Base-by-base conservation (phyloP, 1,140 invertebrate genomes). In the Bombus haemorrhoidalis region DNA sequence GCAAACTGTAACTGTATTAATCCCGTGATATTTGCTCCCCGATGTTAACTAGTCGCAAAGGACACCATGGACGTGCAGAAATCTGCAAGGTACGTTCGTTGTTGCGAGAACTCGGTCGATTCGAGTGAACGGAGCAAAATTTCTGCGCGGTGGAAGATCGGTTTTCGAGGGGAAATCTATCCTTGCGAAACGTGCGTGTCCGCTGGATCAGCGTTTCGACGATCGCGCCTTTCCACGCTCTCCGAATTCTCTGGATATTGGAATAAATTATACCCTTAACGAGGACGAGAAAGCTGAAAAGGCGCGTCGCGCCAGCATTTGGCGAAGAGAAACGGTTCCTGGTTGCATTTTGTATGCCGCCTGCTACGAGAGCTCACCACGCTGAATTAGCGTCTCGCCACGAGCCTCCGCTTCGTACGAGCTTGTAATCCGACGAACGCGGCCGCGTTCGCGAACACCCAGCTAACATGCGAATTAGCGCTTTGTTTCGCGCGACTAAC, bases 331-430 rank as follows among this genome's bases (percentile, higher is more conserved):
- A 62, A 78, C 62, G 81, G 18, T 88, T 84, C 88, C 84, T 83
- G 76, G 84, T 81, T 93, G 85, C 89, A 93, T 93, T 92, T 91
- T 91, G 89, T 86, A 92, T 91, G 86, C 85, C 85, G 87, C 91
- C 87, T 91, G 90, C 90, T 90, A 80, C 81, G 66, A 92, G 89
- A 10, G 39, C 92, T 91, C 90, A 90, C 91, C 89, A 80, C 86
- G 85, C 89, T 91, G 91, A 94, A 93, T 93, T 92, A 93, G 87
- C 84, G 82, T 81, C 73, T 78, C 78, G 68, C 77, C 62, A 83
- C 86, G 81, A 82, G 75, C 73, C 80, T 86, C 47, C 18, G 18
- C 18, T 22, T 18, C 86, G 71, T 68, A 78, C 39, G 22, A 39
- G 32, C 53, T 57, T 69, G 77, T 68, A 81, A 86, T 84, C 69